Evolutionary conservation across 2,797 vertebrate species (phyloP), one percentile per base, ranked within the genome.

Genomic region (Sebastes hopkinsi): DNA sequence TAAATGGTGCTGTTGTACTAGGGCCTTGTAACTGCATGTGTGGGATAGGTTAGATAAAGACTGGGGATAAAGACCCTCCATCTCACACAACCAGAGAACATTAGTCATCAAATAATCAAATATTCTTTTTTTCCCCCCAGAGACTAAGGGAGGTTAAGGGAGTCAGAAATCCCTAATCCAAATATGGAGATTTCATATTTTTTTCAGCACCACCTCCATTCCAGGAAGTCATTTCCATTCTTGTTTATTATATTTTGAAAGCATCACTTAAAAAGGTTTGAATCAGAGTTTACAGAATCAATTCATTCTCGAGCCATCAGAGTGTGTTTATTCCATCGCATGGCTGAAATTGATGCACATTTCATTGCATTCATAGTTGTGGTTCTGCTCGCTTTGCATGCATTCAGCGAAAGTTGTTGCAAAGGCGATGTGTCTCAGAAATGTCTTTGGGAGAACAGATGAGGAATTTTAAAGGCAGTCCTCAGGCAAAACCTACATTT

Each of bases 401-500:
- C 81, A 29, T 82, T 85, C 22, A 4, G 27, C 46, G 27, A 72
- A 86, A 80, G 72, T 72, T 67, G 66, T 32, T 88, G 80, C 56
- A 65, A 86, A 88, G 54, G 55, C 20, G 36, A 74, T 85, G 38
- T 52, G 38, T 87, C 67, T 86, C 70, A 29, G 67, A 86, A 81
- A 88, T 62, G 75, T 86, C 79, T 91, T 73, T 32, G 27, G 67
- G 76, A 91, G 85, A 87, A 85, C 61, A 73, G 83, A 85, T 72
- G 75, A 81, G 60, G 79, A 91, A 89, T 93, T 93, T 84, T 83
- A 76, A 86, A 90, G 71, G 32, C 70, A 80, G 80, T 94, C 92
- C 90, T 91, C 83, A 18, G 93, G 94, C 93, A 55, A 92, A 77
- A 79, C 27, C 83, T 95, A 86, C 88, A 95, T 95, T 94, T 94